phyloP scores from a whole-genome alignment of 1,140 invertebrate genomes.

The Pomacea maculata region DNA sequence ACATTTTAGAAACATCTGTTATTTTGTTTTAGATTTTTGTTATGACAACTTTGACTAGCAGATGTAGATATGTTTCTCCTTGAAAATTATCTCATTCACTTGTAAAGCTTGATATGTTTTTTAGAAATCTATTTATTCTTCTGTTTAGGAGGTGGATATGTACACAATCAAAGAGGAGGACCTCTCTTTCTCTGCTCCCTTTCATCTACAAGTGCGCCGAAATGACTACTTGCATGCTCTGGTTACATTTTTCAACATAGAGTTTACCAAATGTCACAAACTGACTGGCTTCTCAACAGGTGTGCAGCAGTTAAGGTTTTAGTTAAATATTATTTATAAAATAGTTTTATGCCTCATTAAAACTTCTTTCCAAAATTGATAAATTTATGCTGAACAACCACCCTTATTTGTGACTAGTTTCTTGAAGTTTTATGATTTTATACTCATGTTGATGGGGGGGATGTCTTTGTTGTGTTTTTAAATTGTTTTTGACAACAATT shows the following conservation, averaged over 20 bases:
- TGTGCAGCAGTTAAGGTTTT: conserved; percentile 34
- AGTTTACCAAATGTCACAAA: conserved; percentile 99
- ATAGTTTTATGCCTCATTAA: too few species aligned
- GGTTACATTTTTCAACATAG: conserved; percentile 98
- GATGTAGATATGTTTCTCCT: background rate
- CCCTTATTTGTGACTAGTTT: background rate
- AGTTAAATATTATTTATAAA: too few species aligned
- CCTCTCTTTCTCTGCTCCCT: conserved; percentile 90
- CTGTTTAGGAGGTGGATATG: conserved; percentile 95
- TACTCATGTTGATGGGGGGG: background rate
- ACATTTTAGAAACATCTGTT: background rate
- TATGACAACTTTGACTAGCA: background rate
- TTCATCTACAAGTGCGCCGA: conserved; percentile 83
- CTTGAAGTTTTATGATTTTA: background rate
- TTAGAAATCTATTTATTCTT: conserved; percentile 68
- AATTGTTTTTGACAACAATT: background rate
- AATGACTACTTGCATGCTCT: conserved; percentile 98
- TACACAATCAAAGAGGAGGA: conserved; percentile 96
- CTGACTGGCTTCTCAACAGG: conserved; percentile 96
- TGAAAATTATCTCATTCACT: background rate
- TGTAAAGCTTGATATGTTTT: background rate
- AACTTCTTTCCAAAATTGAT: too few species aligned
- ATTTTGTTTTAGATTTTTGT: background rate
- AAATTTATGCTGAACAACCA: too few species aligned
- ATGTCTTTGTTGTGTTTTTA: background rate